These are phyloP conservation scores for Apostichopus leukothele DNA, from an alignment of 53 echinoderm and acorn worm species.

Conservation along the genomic window DNA sequence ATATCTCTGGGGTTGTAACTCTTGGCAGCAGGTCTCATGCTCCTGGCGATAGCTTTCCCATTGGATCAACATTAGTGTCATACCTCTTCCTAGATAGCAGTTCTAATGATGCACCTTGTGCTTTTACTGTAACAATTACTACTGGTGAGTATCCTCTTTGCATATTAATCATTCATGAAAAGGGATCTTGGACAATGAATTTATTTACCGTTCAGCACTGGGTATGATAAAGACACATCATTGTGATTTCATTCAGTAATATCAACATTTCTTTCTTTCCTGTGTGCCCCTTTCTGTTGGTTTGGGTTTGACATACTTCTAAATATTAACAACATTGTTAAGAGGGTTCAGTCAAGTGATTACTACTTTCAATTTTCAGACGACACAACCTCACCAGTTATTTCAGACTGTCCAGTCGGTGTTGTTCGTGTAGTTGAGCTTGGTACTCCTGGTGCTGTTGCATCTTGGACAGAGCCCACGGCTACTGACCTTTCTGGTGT, in stretches of 20 bases:
- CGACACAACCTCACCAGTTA: constrained; percentile 50
- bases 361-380: neutral
- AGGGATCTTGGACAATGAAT: too few relatives aligned
- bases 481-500: constrained; percentile 64
- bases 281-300: too few relatives aligned
- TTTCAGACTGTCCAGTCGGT: constrained; percentile 49
- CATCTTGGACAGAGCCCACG: constrained; percentile 62
- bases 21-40: constrained; percentile 34
- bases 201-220: too few relatives aligned
- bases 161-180: neutral
- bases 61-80: constrained; percentile 35
- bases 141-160: constrained; percentile 34
- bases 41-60: constrained; percentile 42
- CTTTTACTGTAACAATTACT: constrained; percentile 65
- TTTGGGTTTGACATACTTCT: too few relatives aligned
- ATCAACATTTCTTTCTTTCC: too few relatives aligned
- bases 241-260: too few relatives aligned
- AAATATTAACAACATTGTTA: too few relatives aligned
- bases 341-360: too few relatives aligned
- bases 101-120: constrained; percentile 49
- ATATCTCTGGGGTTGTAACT: constrained; percentile 32
- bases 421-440: constrained; percentile 28
- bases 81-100: constrained; percentile 41
- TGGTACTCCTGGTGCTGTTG: constrained; percentile 32
- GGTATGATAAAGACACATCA: too few relatives aligned